These are phyloP conservation scores for Andrena praecox DNA, from an alignment of 2,888 invertebrate species.

Conservation along the genomic window DNA sequence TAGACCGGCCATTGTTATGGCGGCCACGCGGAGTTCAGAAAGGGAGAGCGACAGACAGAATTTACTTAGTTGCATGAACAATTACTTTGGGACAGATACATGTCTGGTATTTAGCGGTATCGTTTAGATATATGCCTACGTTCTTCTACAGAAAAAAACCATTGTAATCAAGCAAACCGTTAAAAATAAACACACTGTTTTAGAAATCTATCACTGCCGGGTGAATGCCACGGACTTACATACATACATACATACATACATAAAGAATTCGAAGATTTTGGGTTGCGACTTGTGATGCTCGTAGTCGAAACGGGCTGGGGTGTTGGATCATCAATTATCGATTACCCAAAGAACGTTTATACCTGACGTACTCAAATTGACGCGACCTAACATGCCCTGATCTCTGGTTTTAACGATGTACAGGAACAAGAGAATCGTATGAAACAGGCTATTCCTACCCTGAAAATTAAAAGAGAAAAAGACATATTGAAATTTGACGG, in stretches of 20 bases:
- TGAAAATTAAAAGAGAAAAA: constrained; percentile 81
- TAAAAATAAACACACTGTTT: too few relatives aligned
- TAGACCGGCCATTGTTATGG: background rate
- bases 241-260: too few relatives aligned
- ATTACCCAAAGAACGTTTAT: constrained; percentile 95
- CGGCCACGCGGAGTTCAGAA: background rate
- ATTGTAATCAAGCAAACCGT: too few relatives aligned
- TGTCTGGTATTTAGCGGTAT: too few relatives aligned
- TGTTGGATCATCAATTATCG: constrained; percentile 79
- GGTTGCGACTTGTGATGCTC: too few relatives aligned
- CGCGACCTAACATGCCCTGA: constrained; percentile 91
- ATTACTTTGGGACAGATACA: background rate
- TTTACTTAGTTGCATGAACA: background rate
- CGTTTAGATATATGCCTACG: too few relatives aligned
- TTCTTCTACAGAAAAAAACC: too few relatives aligned
- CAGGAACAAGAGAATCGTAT: constrained; percentile 93
- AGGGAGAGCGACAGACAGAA: background rate
- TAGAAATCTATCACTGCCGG: too few relatives aligned
- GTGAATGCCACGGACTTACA: too few relatives aligned
- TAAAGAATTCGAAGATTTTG: too few relatives aligned
- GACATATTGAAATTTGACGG: background rate
- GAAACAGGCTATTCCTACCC: constrained; percentile 96
- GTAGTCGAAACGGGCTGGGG: too few relatives aligned
- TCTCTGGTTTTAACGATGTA: constrained; percentile 91
- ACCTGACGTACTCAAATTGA: constrained; percentile 91